Conservation (phyloP, 2,797 vertebrate genomes). For the Artibeus jamaicensis region DNA sequence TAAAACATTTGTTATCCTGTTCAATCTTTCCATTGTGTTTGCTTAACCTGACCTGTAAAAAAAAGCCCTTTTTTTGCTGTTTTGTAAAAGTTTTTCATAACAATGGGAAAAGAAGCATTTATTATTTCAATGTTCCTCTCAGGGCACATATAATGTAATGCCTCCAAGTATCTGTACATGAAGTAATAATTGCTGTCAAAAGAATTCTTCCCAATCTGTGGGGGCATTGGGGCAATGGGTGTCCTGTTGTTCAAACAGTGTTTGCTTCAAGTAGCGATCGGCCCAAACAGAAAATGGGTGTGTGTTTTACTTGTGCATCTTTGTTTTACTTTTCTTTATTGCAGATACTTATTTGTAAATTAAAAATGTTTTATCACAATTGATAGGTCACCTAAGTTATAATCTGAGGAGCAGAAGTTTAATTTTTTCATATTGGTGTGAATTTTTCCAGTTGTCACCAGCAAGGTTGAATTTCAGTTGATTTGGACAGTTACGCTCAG, state of each 20-base stretch:
- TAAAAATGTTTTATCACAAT: background rate
- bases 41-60: background rate
- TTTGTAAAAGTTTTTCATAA: background rate
- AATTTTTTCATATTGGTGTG: background rate
- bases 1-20: background rate
- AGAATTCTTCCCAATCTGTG: conserved; percentile 18
- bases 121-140: background rate
- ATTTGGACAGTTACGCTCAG: background rate
- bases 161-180: background rate
- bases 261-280: conserved; percentile 50
- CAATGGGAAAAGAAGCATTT: background rate
- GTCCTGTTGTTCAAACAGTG: conserved; percentile 30
- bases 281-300: background rate
- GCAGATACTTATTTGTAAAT: background rate
- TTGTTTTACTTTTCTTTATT: background rate
- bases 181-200: conserved; percentile 47
- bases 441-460: background rate
- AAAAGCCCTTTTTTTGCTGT: background rate
- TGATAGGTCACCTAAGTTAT: background rate
- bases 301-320: conserved; percentile 4
- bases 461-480: background rate
- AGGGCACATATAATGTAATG: fast-evolving
- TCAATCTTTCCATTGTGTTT: background rate
- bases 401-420: background rate
- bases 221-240: background rate